Evolutionary conservation across 2,888 invertebrate species (phyloP).

Genomic region (Dendrolimus houi): DNA sequence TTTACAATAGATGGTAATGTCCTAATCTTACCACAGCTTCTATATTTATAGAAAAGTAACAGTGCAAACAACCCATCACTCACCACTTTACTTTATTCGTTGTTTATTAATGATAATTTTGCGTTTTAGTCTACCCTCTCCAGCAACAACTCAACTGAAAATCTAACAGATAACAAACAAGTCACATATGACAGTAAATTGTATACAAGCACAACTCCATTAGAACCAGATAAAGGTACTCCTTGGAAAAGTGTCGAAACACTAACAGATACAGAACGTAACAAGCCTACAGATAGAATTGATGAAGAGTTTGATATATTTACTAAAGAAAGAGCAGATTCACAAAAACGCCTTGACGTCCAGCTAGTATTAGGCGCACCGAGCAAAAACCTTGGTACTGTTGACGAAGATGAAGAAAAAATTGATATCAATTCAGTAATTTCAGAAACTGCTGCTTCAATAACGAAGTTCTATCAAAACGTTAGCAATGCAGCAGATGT

Average conservation of each 20-base stretch:
- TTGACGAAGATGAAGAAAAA: slow-evolving; percentile 59
- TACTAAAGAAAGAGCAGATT: slow-evolving; percentile 58
- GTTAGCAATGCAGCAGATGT: background rate
- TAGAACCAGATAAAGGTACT: slow-evolving; percentile 46
- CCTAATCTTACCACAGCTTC: no score
- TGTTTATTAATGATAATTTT: background rate
- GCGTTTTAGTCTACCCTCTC: slow-evolving; percentile 54
- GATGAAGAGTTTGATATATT: slow-evolving; percentile 70
- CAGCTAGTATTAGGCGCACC: slow-evolving; percentile 39
- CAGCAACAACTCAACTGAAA: slow-evolving; percentile 50
- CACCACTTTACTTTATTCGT: background rate
- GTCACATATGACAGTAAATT: slow-evolving; percentile 5
- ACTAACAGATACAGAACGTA: slow-evolving; percentile 20
- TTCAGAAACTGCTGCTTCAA: slow-evolving; percentile 43
- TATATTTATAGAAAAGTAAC: no score
- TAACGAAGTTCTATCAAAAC: slow-evolving; percentile 33
- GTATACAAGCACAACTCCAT: slow-evolving; percentile 46
- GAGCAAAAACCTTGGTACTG: slow-evolving; percentile 53
- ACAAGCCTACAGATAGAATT: slow-evolving; percentile 27
- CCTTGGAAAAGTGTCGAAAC: slow-evolving; percentile 49
- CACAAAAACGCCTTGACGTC: slow-evolving; percentile 43
- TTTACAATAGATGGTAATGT: no score
- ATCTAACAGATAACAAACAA: slow-evolving; percentile 30
- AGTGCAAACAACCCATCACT: no score
- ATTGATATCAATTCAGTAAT: slow-evolving; percentile 35